Evolutionary conservation across 1,140 invertebrate species (phyloP).

Genomic region (Drosophila burlai): DNA sequence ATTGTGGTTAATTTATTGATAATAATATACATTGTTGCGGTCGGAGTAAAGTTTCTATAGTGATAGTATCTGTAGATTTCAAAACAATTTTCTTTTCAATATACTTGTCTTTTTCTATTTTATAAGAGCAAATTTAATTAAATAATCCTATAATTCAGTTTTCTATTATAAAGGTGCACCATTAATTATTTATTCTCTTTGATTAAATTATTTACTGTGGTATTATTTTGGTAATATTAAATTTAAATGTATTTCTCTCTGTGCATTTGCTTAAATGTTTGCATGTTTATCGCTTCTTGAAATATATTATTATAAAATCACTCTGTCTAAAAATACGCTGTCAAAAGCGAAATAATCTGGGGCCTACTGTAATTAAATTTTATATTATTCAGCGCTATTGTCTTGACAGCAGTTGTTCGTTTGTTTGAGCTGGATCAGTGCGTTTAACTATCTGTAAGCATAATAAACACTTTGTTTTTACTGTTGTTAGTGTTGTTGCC

Average conservation of each 20-base stretch:
- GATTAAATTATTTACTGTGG: neutral
- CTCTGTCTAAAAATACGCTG: conserved; percentile 19
- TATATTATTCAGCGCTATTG: neutral
- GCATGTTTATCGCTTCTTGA: neutral
- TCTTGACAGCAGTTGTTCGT: neutral
- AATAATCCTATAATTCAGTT: no score
- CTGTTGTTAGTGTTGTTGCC: conserved; percentile 5
- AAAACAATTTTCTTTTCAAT: neutral
- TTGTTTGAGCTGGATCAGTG: conserved; percentile 8
- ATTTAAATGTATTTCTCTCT: neutral
- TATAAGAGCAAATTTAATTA: no score
- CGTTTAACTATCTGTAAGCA: conserved; percentile 7
- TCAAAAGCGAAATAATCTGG: conserved; percentile 1
- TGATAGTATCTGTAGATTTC: neutral
- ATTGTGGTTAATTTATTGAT: conserved; percentile 16
- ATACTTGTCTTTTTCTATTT: no score
- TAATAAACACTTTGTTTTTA: conserved; percentile 5
- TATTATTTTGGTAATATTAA: neutral
- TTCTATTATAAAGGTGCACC: no score
- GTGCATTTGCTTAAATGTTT: neutral
- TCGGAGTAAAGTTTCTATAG: neutral
- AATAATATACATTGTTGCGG: conserved; percentile 28
- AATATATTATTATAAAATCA: conserved; percentile 16
- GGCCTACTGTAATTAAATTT: conserved; percentile 1
- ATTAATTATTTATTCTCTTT: neutral